Evolutionary conservation across 1,140 invertebrate species (phyloP).

Genomic region (Anoplolepis gracilipes): DNA sequence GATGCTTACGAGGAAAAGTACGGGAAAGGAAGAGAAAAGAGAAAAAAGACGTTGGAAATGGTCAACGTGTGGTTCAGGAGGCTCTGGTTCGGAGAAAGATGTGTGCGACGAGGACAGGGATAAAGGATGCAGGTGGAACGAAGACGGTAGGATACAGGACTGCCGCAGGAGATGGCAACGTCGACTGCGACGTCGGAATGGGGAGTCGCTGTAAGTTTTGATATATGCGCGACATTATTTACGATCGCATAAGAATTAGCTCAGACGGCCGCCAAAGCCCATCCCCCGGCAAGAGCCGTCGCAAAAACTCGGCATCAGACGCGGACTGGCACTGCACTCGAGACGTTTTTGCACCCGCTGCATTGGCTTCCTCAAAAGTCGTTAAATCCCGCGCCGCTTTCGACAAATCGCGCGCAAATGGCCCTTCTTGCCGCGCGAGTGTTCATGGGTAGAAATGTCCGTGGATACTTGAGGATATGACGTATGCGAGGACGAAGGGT

Average conservation of each 20-base stretch:
- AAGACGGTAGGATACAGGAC: constrained; percentile 44
- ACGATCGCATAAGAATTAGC: constrained; percentile 84
- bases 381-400: constrained; percentile 65
- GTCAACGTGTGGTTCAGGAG: constrained; percentile 12
- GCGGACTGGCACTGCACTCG: constrained; percentile 55
- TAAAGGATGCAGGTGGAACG: constrained; percentile 12
- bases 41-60: background rate
- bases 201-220: constrained; percentile 79
- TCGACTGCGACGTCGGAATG: constrained; percentile 55
- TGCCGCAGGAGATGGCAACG: constrained; percentile 52
- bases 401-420: constrained; percentile 71
- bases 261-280: constrained; percentile 65
- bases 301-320: constrained; percentile 60
- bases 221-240: constrained; percentile 83
- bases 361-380: constrained; percentile 71
- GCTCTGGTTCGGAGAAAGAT: background rate
- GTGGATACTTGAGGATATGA: constrained; percentile 23
- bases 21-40: background rate
- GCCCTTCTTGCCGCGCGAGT: constrained; percentile 55
- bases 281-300: background rate
- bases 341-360: constrained; percentile 45
- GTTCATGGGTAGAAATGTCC: constrained; percentile 35
- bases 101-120: background rate
- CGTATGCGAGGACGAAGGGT: background rate
- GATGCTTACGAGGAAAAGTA: constrained; percentile 32